Evolutionary conservation across 2,888 invertebrate genomes (phyloP).

Genomic region (Chrysolina americana): DNA sequence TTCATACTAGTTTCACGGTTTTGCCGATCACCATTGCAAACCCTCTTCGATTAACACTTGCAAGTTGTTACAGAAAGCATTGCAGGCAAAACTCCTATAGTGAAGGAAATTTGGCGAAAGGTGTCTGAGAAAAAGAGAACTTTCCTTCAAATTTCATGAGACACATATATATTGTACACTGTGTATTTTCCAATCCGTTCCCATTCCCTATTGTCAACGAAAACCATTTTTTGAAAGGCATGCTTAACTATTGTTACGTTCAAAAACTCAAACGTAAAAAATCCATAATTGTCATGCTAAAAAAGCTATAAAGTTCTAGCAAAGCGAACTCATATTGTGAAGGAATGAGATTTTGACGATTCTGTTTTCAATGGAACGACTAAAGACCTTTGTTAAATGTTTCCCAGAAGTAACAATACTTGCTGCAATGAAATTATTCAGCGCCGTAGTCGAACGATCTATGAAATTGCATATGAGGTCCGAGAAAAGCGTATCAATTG

Average conservation of each 20-base stretch:
- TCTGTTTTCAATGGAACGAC: neutral
- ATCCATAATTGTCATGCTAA: neutral
- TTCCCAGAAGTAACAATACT: neutral
- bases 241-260: neutral
- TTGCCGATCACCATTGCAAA: too few species aligned
- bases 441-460: neutral
- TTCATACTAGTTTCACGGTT: too few species aligned
- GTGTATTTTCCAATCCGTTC: too few species aligned
- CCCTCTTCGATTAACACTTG: too few species aligned
- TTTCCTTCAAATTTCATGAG: too few species aligned
- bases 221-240: too few species aligned
- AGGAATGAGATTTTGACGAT: neutral
- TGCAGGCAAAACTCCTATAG: too few species aligned
- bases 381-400: neutral
- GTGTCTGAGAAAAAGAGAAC: too few species aligned
- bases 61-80: too few species aligned
- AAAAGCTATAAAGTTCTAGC: neutral
- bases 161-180: too few species aligned
- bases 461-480: slow-evolving; percentile 23
- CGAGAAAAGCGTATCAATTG: slow-evolving; percentile 21
- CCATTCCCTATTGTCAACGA: too few species aligned
- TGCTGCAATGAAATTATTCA: slow-evolving; percentile 7
- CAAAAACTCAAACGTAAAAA: neutral
- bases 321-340: neutral
- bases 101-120: too few species aligned